These are phyloP conservation scores for Oscheius myriophilus DNA, from an alignment of 2,888 invertebrate genomes.

Conservation along the genomic window DNA sequence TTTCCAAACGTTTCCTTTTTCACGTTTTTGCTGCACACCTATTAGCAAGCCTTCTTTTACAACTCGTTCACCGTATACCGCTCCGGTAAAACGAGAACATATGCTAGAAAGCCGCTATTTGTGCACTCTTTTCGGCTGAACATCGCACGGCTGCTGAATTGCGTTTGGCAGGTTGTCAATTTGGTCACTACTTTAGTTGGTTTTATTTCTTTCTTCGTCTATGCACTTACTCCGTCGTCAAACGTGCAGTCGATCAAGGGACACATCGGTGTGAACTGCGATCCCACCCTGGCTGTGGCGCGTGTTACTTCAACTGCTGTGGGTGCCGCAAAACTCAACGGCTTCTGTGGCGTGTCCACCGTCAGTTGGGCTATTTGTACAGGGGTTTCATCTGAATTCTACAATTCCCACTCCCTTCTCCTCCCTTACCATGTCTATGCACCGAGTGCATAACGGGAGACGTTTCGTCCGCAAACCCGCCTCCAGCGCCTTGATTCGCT, in stretches of 20 bases:
- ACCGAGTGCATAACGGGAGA: background rate
- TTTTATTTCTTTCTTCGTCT: background rate
- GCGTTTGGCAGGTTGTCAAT: too few relatives aligned
- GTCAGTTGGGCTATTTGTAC: background rate
- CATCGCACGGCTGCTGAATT: too few relatives aligned
- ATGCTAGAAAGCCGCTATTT: too few relatives aligned
- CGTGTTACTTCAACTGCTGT: constrained; percentile 9
- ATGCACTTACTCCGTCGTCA: constrained; percentile 35
- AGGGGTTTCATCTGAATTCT: constrained; percentile 6
- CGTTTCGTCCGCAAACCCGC: constrained; percentile 41
- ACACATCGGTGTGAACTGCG: constrained; percentile 50
- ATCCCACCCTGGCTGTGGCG: constrained; percentile 39
- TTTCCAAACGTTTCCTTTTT: too few relatives aligned
- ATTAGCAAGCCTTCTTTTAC: too few relatives aligned
- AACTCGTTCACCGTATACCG: too few relatives aligned
- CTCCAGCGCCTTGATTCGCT: constrained; percentile 54
- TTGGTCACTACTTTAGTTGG: too few relatives aligned
- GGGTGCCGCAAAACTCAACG: constrained; percentile 25
- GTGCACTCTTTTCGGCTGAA: too few relatives aligned
- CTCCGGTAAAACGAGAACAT: too few relatives aligned
- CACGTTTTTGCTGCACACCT: too few relatives aligned
- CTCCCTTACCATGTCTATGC: background rate
- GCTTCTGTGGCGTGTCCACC: background rate
- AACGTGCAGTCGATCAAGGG: constrained; percentile 52
- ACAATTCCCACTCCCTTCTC: background rate